Base-by-base conservation (phyloP, 64 coral and sea anemone genomes). In the Pocillopora verrucosa region DNA sequence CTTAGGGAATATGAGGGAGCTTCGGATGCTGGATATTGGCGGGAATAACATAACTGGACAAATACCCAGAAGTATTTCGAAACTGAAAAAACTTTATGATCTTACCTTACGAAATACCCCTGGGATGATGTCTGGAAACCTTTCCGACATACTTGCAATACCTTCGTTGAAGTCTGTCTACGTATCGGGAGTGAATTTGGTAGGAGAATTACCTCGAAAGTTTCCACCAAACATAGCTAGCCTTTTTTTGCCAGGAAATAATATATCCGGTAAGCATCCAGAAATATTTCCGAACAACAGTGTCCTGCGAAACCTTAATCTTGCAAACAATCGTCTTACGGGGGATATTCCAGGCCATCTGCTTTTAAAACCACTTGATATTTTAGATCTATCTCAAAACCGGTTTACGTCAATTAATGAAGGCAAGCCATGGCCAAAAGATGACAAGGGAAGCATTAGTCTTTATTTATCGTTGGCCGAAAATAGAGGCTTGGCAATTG, bases 321-420 rank as follows among this genome's bases (percentile, higher is more conserved):
- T 89, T 2, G 75, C 88, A 0, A 89, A 89, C 67, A 89, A 89
- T 56, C 60, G 34, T 56, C 51, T 89, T 1, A 56, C 35, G 2
- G 88, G 61, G 14, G 62, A 89, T 68, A 80, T 89, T 16, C 88
- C 88, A 35, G 58, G 17, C 20, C 60, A 80, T 11, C 26, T 79
- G 11, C 51, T 89, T 17, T 34, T 89, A 10, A 24, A 58, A 9
- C 6, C 41, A 45, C 41, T 45, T 45, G 41, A 45, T 45, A 69
- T 70, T 19, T 72, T 89, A 5, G 76, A 89, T 80, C 22, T 89
- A 16, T 89, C 88, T 12, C 88, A 89, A 20, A 89, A 89, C 74
- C 10, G 16, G 59, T 89, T 89, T 72, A 56, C 75, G 9, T 77
- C 37, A 41, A 58, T 77, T 56, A 77, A 77, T 41, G 16, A 56